Evolutionary conservation across 2,113 vertebrate species (phyloP).

Genomic region (Clarias batrachus): DNA sequence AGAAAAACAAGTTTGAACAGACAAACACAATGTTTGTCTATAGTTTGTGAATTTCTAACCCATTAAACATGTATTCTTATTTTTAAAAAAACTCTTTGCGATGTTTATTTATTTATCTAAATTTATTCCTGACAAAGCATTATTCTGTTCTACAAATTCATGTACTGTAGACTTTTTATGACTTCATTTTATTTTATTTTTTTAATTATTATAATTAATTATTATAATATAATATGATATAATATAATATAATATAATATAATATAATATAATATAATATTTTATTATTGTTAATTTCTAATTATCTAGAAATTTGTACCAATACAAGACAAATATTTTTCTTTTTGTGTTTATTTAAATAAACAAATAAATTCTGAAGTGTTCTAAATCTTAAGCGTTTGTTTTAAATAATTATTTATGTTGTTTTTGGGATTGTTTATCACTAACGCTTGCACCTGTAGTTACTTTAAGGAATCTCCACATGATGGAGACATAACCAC

Average conservation of each 20-base stretch:
- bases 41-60: not conserved
- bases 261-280: too few species aligned
- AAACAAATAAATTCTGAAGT: not conserved
- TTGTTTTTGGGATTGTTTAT: not conserved
- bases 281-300: not conserved
- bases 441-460: not conserved
- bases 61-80: not conserved
- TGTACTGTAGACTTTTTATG: too few species aligned
- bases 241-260: too few species aligned
- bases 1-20: not conserved
- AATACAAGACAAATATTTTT: not conserved
- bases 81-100: not conserved
- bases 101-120: not conserved
- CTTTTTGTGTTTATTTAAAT: not conserved
- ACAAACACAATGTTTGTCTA: not conserved
- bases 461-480: not conserved
- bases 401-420: not conserved
- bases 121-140: not conserved
- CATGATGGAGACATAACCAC: conserved; percentile 13
- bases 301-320: not conserved
- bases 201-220: too few species aligned
- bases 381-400: not conserved
- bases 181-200: too few species aligned
- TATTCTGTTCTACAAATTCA: not conserved
- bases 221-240: too few species aligned